Conservation (phyloP, 2,113 vertebrate species). For the Atractosteus spatula region DNA sequence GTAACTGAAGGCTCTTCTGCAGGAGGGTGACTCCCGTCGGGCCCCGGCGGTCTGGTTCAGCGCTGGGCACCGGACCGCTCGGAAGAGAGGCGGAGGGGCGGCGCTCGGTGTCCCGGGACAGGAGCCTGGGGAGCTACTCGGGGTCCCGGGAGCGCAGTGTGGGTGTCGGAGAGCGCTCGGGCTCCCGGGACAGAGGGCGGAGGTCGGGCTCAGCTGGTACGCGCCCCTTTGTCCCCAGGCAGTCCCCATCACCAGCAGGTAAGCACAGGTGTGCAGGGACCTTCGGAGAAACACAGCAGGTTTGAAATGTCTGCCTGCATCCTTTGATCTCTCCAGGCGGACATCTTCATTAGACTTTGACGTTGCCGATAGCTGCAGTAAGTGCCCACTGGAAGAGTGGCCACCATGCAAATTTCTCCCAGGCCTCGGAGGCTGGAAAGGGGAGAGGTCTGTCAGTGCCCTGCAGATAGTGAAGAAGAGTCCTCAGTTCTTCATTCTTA, state of each 20-base stretch:
- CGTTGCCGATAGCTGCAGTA: too few relatives aligned
- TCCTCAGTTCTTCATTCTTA: too few relatives aligned
- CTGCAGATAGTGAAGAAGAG: too few relatives aligned
- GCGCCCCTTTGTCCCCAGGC: conserved; percentile 39
- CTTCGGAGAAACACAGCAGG: too few relatives aligned
- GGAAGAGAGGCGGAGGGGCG: conserved; percentile 48
- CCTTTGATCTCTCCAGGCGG: too few relatives aligned
- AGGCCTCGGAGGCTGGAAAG: too few relatives aligned
- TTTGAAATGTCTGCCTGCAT: too few relatives aligned
- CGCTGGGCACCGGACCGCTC: conserved; percentile 15
- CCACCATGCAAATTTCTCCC: too few relatives aligned
- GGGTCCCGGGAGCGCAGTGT: conserved; percentile 68
- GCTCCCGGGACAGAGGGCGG: conserved; percentile 59
- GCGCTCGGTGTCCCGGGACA: conserved; percentile 63
- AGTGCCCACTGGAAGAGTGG: too few relatives aligned
- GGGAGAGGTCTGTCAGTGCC: too few relatives aligned
- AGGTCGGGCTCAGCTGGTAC: conserved; percentile 61
- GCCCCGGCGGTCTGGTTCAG: conserved; percentile 12
- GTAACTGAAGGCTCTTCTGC: conserved; percentile 8
- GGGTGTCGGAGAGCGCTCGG: conserved; percentile 48
- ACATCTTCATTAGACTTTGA: too few relatives aligned
- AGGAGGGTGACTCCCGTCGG: conserved; percentile 60
- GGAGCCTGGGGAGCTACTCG: conserved; percentile 36
- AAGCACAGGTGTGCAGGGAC: not conserved
- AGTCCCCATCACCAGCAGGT: conserved; percentile 80